These are phyloP conservation scores for Procambarus virginalis DNA, from an alignment of 1,140 invertebrate species.

Conservation along the genomic window DNA sequence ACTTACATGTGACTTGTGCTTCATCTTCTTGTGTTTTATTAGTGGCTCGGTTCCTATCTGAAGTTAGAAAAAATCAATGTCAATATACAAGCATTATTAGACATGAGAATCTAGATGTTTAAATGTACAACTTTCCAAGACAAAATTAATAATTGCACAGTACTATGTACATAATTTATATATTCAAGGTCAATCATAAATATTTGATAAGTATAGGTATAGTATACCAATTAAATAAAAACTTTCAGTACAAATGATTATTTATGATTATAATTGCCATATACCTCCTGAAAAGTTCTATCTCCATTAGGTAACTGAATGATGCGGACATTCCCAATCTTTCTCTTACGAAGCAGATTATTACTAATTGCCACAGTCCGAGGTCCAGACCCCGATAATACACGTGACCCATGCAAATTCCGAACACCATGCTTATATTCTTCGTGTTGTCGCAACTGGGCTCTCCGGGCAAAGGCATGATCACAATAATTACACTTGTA, in stretches of 20 bases:
- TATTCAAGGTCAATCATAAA: background rate
- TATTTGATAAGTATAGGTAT: background rate
- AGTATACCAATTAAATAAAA: background rate
- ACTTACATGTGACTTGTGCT: slow-evolving; percentile 32
- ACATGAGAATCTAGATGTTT: background rate
- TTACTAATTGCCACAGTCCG: slow-evolving; percentile 25
- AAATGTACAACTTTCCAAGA: background rate
- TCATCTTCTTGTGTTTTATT: slow-evolving; percentile 25
- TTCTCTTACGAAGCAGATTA: slow-evolving; percentile 45
- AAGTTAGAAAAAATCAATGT: background rate
- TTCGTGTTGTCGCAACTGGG: slow-evolving; percentile 78
- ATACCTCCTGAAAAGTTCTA: slow-evolving; percentile 68
- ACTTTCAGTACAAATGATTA: background rate
- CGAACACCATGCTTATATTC: slow-evolving; percentile 78
- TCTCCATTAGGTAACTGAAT: slow-evolving; percentile 74
- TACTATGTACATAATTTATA: background rate
- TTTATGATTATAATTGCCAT: background rate
- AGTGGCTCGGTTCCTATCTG: slow-evolving; percentile 32
- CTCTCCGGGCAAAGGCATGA: slow-evolving; percentile 77
- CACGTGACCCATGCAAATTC: slow-evolving; percentile 24
- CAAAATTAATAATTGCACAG: background rate
- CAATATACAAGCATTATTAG: too few species aligned
- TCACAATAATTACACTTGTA: slow-evolving; percentile 78
- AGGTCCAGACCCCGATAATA: slow-evolving; percentile 21
- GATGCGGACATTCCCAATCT: slow-evolving; percentile 74